phyloP scores from a whole-genome alignment of 2,888 invertebrate species.

The Caenorhabditis sp. region DNA sequence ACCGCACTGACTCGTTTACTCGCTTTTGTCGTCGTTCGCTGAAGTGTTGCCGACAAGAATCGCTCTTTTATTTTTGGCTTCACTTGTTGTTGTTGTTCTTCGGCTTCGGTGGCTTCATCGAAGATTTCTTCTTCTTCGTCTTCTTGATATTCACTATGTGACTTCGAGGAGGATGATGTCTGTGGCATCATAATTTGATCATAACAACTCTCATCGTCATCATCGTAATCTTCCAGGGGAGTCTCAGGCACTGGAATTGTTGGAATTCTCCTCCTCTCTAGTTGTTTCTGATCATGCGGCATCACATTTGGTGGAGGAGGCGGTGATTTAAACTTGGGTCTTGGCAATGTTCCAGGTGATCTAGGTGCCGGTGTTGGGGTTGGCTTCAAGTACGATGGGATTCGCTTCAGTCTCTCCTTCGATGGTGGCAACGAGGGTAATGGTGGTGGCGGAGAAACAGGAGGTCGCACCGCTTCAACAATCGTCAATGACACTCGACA shows the following conservation, averaged over 20 bases:
- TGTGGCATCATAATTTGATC: conserved; percentile 41
- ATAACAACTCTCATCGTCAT: conserved; percentile 37
- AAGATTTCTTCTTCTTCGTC: conserved; percentile 31
- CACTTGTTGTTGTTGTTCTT: conserved; percentile 6
- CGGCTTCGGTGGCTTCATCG: conserved; percentile 32
- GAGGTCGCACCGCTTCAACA: not conserved
- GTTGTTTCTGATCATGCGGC: conserved; percentile 3
- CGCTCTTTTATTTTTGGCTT: conserved; percentile 17
- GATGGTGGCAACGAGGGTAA: conserved; percentile 33
- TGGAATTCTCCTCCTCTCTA: conserved; percentile 34
- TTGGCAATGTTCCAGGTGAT: conserved; percentile 15
- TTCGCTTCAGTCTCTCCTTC: conserved; percentile 23
- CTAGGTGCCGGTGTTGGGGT: conserved; percentile 18
- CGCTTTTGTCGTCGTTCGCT: conserved; percentile 12
- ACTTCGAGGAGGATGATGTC: conserved; percentile 1
- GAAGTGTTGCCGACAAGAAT: conserved; percentile 31
- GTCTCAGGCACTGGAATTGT: conserved; percentile 36
- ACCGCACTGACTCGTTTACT: conserved; percentile 47
- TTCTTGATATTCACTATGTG: not conserved
- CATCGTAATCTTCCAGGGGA: conserved; percentile 10
- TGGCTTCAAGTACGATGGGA: conserved; percentile 28
- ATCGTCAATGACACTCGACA: conserved; percentile 33
- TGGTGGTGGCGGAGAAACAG: conserved; percentile 34
- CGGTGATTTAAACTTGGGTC: conserved; percentile 20
- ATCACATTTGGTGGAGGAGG: conserved; percentile 20